Conservation (phyloP, 2,888 invertebrate genomes). For the Zootermopsis nevadensis region DNA sequence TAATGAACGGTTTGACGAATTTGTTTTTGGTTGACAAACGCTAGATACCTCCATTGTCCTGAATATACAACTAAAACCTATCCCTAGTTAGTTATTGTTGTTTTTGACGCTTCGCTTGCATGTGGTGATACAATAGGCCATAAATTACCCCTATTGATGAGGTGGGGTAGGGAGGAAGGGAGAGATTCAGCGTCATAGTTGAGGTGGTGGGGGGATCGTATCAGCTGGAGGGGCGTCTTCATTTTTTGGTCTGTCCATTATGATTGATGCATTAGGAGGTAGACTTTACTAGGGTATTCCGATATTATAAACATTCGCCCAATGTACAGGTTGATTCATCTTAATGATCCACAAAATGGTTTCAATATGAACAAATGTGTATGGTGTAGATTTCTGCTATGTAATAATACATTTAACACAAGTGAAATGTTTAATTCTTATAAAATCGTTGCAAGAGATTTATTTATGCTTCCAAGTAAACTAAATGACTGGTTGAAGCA, state of each 20-base stretch:
- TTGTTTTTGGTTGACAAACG: conserved; percentile 34
- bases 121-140: conserved; percentile 36
- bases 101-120: conserved; percentile 12
- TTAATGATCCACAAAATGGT: background rate
- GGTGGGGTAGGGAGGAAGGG: background rate
- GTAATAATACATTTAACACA: background rate
- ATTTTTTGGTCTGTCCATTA: conserved; percentile 2
- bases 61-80: conserved; percentile 39
- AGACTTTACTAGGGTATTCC: conserved; percentile 3
- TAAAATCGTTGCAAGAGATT: too few relatives aligned
- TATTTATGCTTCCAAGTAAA: too few relatives aligned
- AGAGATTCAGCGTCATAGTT: background rate
- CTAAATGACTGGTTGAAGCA: too few relatives aligned
- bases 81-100: conserved; percentile 41
- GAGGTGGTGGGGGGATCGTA: background rate
- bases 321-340: background rate
- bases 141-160: conserved; percentile 37
- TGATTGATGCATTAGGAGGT: conserved; percentile 17
- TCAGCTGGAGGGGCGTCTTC: background rate
- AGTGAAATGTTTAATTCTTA: too few relatives aligned
- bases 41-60: conserved; percentile 9
- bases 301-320: conserved; percentile 5
- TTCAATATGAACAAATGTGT: background rate
- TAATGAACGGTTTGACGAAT: conserved; percentile 30
- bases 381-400: background rate